Conservation (phyloP, 2,888 invertebrate species). For the Nephrotoma guestfalica region DNA sequence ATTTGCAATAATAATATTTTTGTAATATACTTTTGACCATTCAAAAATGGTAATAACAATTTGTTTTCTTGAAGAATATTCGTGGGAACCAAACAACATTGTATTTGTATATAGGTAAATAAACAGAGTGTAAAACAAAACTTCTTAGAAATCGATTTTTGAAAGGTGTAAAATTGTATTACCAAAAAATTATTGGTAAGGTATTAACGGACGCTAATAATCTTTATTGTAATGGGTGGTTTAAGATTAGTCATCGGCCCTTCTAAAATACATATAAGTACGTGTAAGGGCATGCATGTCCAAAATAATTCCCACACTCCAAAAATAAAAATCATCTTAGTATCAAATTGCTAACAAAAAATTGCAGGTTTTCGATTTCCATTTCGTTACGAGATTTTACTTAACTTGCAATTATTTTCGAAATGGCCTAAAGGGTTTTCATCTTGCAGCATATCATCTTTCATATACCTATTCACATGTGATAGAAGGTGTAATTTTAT, state of each 20-base stretch:
- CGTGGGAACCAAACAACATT: background rate
- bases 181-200: background rate
- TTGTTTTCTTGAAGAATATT: background rate
- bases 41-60: background rate
- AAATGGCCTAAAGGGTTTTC: background rate
- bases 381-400: background rate
- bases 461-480: background rate
- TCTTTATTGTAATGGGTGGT: no score
- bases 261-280: no score
- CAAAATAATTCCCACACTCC: background rate
- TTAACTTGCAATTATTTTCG: background rate
- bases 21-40: background rate
- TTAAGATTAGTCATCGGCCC: background rate
- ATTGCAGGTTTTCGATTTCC: background rate
- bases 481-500: conserved; percentile 1
- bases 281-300: background rate
- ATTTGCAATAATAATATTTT: background rate
- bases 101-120: background rate
- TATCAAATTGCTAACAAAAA: background rate
- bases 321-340: background rate
- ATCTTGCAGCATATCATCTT: background rate
- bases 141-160: background rate
- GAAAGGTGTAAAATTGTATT: background rate
- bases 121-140: background rate
- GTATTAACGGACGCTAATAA: no score